These are phyloP conservation scores for Drosophila yakuba DNA, from an alignment of 1,140 invertebrate species.

Conservation along the genomic window DNA sequence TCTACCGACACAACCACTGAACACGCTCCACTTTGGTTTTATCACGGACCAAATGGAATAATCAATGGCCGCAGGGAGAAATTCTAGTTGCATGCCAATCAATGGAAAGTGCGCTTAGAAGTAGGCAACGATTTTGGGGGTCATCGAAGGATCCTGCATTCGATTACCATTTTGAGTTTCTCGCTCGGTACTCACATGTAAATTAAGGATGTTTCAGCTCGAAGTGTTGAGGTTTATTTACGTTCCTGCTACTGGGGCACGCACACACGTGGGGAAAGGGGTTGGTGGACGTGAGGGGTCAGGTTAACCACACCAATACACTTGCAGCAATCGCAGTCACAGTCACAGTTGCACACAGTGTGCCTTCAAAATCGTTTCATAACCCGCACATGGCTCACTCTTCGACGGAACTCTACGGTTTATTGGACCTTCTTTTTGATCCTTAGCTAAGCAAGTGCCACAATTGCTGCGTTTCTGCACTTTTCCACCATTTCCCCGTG, in stretches of 20 bases:
- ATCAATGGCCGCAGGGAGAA: constrained; percentile 56
- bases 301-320: constrained; percentile 52
- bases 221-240: constrained; percentile 69
- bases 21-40: constrained; percentile 65
- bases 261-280: constrained; percentile 26
- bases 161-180: constrained; percentile 21
- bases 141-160: constrained; percentile 40
- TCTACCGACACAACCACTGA: constrained; percentile 24
- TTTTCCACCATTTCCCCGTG: constrained; percentile 59
- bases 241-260: constrained; percentile 54
- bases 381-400: constrained; percentile 59
- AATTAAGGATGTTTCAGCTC: constrained; percentile 52
- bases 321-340: constrained; percentile 53
- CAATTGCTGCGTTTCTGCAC: constrained; percentile 64
- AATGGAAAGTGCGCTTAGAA: constrained; percentile 41
- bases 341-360: constrained; percentile 41
- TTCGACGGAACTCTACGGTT: neutral
- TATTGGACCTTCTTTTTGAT: constrained; percentile 15
- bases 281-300: constrained; percentile 2
- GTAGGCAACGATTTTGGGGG: constrained; percentile 52
- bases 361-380: constrained; percentile 67
- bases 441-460: constrained; percentile 58
- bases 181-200: constrained; percentile 66
- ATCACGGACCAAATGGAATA: constrained; percentile 55
- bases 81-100: constrained; percentile 32